Percentiles rank a stretch among this genome's conserved stretches.
phyloP scores from a whole-genome alignment of 2,113 vertebrate species.

The Pterocles burchelli region DNA sequence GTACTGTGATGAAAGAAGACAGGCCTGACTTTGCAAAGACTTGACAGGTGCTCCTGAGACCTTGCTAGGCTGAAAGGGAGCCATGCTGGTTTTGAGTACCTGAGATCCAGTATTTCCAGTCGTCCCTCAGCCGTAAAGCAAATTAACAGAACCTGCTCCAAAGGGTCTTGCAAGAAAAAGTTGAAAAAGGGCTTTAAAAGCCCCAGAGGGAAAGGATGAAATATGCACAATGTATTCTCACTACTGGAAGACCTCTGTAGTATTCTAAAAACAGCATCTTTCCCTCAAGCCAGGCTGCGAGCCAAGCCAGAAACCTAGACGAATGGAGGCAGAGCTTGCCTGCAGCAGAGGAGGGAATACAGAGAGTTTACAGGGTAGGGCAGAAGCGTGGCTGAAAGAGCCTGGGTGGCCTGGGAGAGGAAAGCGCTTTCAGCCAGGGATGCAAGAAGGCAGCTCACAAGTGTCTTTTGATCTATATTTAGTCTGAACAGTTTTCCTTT shows the following conservation, averaged over 20 bases:
- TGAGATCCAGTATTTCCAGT: neutral
- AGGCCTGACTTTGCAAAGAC: neutral
- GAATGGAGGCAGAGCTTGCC: neutral
- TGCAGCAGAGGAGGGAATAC: neutral
- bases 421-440: neutral
- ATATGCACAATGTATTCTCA: neutral
- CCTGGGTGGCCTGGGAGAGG: neutral
- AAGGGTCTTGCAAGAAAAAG: neutral
- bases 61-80: neutral
- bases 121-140: neutral
- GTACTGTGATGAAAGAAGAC: neutral
- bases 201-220: neutral
- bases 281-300: neutral
- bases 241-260: neutral
- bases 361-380: neutral
- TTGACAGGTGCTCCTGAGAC: neutral
- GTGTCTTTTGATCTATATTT: slow-evolving; percentile 46
- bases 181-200: neutral
- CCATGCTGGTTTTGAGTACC: neutral
- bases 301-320: neutral
- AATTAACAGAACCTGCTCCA: neutral
- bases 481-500: neutral
- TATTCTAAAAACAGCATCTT: neutral
- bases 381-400: neutral
- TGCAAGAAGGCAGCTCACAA: neutral